phyloP scores from a whole-genome alignment of 2,797 vertebrate genomes.

The Balearica regulorum region DNA sequence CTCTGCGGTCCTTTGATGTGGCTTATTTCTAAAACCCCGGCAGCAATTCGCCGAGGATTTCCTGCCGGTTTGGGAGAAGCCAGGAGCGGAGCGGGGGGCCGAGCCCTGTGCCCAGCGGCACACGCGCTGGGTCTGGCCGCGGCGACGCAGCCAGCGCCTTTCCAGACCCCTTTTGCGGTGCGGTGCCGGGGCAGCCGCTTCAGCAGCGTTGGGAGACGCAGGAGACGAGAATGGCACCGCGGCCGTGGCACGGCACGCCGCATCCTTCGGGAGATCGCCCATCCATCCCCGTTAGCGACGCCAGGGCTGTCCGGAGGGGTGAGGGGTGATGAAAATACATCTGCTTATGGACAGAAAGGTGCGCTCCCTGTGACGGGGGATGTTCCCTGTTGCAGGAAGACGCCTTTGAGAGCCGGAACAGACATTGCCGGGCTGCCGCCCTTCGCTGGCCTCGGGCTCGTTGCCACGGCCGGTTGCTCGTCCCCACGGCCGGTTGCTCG shows the following conservation, averaged over 20 bases:
- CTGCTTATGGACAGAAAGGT: background rate
- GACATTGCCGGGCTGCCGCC: background rate
- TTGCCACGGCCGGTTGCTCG: background rate
- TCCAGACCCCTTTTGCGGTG: background rate
- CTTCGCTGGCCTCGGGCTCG: background rate
- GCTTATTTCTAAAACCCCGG: background rate
- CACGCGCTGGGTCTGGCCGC: background rate
- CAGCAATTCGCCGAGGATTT: background rate
- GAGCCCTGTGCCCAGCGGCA: background rate
- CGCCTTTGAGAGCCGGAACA: background rate
- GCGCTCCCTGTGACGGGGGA: background rate
- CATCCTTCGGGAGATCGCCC: background rate
- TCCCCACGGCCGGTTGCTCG: background rate
- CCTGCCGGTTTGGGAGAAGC: background rate
- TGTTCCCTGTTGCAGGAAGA: too few relatives aligned
- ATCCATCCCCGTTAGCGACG: background rate
- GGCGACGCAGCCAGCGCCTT: background rate
- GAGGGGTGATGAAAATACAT: background rate
- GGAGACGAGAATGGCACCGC: background rate
- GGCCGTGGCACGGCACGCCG: rapidly evolving
- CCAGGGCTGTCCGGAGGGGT: background rate
- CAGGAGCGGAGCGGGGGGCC: background rate
- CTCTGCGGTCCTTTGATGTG: background rate
- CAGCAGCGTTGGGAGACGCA: rapidly evolving
- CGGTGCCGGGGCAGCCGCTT: background rate